These are phyloP conservation scores for Uloborus plumipes DNA, from an alignment of 2,888 invertebrate species.

Conservation along the genomic window DNA sequence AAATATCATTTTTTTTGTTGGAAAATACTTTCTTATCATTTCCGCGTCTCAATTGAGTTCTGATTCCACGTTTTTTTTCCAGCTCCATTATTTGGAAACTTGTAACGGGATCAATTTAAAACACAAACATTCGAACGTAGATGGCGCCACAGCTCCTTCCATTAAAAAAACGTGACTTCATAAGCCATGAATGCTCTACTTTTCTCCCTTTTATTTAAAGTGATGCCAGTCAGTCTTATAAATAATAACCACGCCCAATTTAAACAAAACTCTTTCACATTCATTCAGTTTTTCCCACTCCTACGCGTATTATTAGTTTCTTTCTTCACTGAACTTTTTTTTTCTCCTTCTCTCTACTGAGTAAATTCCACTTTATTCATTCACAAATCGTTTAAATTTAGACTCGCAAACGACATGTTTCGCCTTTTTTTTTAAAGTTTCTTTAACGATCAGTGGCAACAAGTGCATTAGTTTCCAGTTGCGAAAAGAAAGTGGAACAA, in stretches of 20 bases:
- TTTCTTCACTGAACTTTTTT: neutral
- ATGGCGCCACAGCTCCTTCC: slow-evolving; percentile 32
- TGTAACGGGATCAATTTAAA: neutral
- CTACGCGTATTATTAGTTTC: slow-evolving; percentile 21
- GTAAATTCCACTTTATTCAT: slow-evolving; percentile 8
- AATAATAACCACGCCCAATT: slow-evolving; percentile 51
- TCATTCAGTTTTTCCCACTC: slow-evolving; percentile 41
- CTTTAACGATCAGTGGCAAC: slow-evolving; percentile 21
- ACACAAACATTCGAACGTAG: slow-evolving; percentile 9
- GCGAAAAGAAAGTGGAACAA: slow-evolving; percentile 22
- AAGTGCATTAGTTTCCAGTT: neutral
- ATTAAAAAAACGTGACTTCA: slow-evolving; percentile 43
- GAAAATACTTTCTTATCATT: too few species aligned
- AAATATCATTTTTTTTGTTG: too few species aligned
- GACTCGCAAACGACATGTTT: slow-evolving; percentile 17
- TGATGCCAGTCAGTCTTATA: slow-evolving; percentile 41
- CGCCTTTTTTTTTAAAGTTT: slow-evolving; percentile 12
- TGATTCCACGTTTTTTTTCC: neutral
- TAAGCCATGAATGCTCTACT: slow-evolving; percentile 50
- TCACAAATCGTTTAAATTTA: slow-evolving; percentile 51
- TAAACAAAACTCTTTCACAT: slow-evolving; percentile 52
- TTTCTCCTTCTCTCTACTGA: neutral
- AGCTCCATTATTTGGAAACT: neutral
- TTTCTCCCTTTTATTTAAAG: slow-evolving; percentile 35
- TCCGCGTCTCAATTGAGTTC: neutral